A percentile compares a stretch with the other conserved stretches of the same genome.
These are phyloP conservation scores for Pristionchus japonicus DNA, from an alignment of 2,888 invertebrate species.

Conservation along the genomic window DNA sequence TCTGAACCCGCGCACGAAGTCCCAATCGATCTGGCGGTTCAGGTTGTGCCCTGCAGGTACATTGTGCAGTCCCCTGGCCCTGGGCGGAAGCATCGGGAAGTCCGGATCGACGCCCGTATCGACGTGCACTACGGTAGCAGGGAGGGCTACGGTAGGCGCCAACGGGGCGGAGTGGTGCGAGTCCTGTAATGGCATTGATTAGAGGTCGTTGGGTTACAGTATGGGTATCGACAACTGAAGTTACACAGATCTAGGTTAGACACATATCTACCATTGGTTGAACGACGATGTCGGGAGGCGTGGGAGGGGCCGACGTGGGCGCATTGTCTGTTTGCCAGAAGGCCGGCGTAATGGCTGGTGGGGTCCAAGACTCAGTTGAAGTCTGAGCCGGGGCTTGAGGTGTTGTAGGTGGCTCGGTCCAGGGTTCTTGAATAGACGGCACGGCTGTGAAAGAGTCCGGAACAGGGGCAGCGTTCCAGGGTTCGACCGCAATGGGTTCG, in stretches of 20 bases:
- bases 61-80: conserved; percentile 37
- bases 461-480: neutral
- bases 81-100: neutral
- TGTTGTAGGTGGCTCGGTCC: neutral
- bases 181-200: neutral
- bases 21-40: conserved; percentile 28
- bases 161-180: neutral
- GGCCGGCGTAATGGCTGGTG: neutral
- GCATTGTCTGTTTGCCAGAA: neutral
- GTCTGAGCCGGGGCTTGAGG: neutral
- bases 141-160: conserved; percentile 10
- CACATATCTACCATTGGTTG: neutral
- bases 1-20: conserved; percentile 43
- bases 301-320: neutral
- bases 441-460: neutral
- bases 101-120: conserved; percentile 35
- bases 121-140: conserved; percentile 16
- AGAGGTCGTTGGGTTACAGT: neutral
- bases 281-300: neutral
- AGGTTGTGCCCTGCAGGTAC: conserved; percentile 38
- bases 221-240: neutral
- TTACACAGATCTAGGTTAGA: neutral
- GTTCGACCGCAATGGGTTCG: neutral
- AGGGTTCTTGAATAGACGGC: neutral
- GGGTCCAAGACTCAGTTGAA: neutral